These are phyloP conservation scores for Cinclus mexicanus DNA, from an alignment of 2,113 vertebrate genomes.

Conservation along the genomic window DNA sequence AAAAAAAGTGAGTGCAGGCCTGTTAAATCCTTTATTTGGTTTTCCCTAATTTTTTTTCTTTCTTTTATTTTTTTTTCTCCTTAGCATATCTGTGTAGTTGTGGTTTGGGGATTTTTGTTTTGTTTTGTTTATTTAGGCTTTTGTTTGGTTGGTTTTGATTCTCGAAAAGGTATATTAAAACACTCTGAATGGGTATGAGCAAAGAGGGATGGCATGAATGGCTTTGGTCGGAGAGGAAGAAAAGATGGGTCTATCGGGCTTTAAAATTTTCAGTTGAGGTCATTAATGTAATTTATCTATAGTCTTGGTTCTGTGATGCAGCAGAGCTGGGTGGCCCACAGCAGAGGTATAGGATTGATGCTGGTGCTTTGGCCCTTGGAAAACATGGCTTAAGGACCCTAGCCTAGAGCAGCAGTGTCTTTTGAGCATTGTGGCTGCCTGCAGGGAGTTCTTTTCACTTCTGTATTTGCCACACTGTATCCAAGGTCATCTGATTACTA, in stretches of 20 bases:
- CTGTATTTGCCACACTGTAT: fast-evolving
- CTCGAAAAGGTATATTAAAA: background rate
- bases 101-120: background rate
- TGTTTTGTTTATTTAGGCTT: background rate
- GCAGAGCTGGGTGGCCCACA: background rate
- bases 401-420: background rate
- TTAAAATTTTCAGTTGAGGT: background rate
- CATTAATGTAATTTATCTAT: fast-evolving
- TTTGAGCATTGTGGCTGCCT: background rate
- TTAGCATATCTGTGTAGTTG: background rate
- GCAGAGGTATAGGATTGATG: background rate
- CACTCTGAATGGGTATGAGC: background rate
- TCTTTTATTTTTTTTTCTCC: background rate
- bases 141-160: background rate
- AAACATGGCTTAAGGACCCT: background rate
- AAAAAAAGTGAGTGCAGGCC: background rate
- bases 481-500: background rate
- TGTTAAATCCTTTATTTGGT: background rate
- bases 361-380: background rate
- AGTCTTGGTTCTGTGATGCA: background rate
- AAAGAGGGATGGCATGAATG: background rate
- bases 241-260: fast-evolving
- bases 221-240: background rate
- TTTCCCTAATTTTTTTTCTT: fast-evolving
- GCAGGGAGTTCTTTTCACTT: background rate